Evolutionary conservation across 1,140 invertebrate species (phyloP).

Genomic region (Charaxes varanes): DNA sequence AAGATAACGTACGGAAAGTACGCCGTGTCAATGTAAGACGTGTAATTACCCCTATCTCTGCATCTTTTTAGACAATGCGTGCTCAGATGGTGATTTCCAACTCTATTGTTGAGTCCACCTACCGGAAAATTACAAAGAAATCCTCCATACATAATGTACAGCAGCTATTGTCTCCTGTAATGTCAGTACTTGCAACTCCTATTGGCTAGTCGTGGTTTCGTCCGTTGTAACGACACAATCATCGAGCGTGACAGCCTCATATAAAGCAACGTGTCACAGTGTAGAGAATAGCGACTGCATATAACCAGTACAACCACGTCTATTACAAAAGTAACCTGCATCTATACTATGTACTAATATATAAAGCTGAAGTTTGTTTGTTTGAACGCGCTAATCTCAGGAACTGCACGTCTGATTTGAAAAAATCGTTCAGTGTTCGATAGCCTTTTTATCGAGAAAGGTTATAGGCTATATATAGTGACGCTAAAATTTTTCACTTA

Average conservation of each 20-base stretch:
- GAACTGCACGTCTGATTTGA: no score
- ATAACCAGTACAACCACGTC: conserved; percentile 20
- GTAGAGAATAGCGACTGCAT: conserved; percentile 14
- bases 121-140: conserved; percentile 64
- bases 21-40: conserved; percentile 19
- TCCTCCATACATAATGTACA: conserved; percentile 36
- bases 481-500: no score
- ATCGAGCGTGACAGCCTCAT: conserved; percentile 38
- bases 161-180: conserved; percentile 35
- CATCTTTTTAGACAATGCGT: conserved; percentile 49
- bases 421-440: no score
- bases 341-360: no score
- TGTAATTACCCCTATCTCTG: conserved; percentile 21
- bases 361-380: no score
- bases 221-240: conserved; percentile 44
- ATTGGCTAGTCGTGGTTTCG: conserved; percentile 29
- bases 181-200: conserved; percentile 19
- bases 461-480: no score
- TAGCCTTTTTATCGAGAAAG: no score
- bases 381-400: no score
- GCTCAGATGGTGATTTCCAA: conserved; percentile 44
- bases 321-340: no score
- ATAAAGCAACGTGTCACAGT: conserved; percentile 20
- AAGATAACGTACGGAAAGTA: no score
- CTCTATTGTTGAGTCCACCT: conserved; percentile 47